phyloP scores from a whole-genome alignment of 2,797 vertebrate species.

The Acanthis flammea region DNA sequence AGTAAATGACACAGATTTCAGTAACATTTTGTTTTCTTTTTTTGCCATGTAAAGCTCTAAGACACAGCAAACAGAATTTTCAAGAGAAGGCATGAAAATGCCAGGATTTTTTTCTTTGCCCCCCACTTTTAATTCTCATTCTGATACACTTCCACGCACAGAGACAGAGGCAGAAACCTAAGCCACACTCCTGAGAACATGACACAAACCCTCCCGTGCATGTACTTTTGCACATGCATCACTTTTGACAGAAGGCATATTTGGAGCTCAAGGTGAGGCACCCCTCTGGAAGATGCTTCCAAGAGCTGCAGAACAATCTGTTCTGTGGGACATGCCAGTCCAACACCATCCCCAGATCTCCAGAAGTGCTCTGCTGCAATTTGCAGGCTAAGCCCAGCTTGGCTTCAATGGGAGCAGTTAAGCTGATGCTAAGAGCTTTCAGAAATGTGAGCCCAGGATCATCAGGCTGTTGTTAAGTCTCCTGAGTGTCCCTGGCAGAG shows the following conservation, averaged over 20 bases:
- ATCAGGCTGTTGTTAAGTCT: background rate
- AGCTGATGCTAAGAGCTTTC: background rate
- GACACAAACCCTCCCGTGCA: background rate
- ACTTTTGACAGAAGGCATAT: background rate
- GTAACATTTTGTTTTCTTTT: conserved; percentile 25
- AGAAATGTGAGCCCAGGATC: background rate
- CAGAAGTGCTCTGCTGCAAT: background rate
- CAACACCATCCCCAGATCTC: background rate
- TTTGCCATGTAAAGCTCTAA: background rate
- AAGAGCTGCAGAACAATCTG: background rate
- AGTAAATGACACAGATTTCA: conserved; percentile 29
- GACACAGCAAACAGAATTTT: background rate
- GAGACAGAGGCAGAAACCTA: background rate
- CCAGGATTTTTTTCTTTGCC: background rate
- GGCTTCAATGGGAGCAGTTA: background rate
- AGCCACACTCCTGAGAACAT: background rate
- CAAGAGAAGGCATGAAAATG: background rate
- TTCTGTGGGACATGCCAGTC: background rate
- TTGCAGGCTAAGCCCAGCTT: background rate
- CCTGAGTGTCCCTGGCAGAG: background rate
- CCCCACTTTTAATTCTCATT: background rate
- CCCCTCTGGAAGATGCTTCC: background rate
- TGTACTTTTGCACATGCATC: background rate
- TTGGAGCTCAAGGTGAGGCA: background rate
- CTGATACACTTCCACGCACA: background rate